A percentile compares a stretch with the other conserved stretches of the same genome.
phyloP scores from a whole-genome alignment of 2,113 vertebrate species.

The Actinemys pallida region DNA sequence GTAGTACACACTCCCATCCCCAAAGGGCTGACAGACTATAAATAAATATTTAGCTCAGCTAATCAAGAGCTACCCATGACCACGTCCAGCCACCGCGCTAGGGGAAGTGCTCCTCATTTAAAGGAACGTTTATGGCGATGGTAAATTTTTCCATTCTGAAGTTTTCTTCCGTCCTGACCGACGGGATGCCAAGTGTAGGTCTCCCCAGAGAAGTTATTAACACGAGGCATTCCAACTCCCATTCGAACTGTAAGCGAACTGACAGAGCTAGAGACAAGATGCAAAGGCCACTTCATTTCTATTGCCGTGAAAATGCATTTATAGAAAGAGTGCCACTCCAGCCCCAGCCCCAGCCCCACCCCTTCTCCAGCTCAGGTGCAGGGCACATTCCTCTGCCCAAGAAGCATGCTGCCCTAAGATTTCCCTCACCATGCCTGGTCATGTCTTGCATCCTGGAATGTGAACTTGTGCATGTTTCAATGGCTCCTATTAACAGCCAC shows the following conservation, averaged over 20 bases:
- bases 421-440: neutral
- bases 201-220: accelerated
- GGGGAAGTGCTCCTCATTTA: neutral
- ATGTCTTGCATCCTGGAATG: neutral
- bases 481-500: neutral
- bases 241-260: accelerated
- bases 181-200: neutral
- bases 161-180: neutral
- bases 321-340: neutral
- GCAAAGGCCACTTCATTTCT: accelerated
- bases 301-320: accelerated
- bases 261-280: accelerated
- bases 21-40: neutral
- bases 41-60: neutral
- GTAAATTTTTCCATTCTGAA: neutral
- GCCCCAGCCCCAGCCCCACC: too few species aligned
- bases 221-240: neutral
- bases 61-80: neutral
- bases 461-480: neutral
- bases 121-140: neutral
- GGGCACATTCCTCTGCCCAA: constrained; percentile 42
- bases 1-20: neutral
- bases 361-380: constrained; percentile 22
- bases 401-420: neutral
- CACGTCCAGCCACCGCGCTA: neutral